Conservation (phyloP, 2,888 invertebrate genomes). For the Schrankia costaestrigalis region DNA sequence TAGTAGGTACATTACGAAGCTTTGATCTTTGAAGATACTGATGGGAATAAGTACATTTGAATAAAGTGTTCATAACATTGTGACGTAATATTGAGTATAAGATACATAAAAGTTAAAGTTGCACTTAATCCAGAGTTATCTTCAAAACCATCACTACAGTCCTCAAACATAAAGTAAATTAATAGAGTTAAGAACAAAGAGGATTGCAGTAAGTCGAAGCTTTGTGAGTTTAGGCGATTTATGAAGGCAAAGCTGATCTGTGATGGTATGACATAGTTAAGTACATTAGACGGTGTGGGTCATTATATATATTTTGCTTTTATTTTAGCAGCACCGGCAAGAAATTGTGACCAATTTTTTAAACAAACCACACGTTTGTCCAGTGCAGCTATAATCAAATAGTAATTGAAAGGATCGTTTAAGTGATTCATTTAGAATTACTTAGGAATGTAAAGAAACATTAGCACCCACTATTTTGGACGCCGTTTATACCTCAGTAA, state of each 20-base stretch:
- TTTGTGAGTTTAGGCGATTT: slow-evolving; percentile 55
- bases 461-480: slow-evolving; percentile 33
- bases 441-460: slow-evolving; percentile 15
- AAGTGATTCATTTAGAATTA: slow-evolving; percentile 18
- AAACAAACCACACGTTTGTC: slow-evolving; percentile 34
- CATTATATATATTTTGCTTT: slow-evolving; percentile 41
- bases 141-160: slow-evolving; percentile 24
- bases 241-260: slow-evolving; percentile 74
- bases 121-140: slow-evolving; percentile 32
- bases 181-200: slow-evolving; percentile 4
- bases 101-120: too few relatives aligned
- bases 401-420: slow-evolving; percentile 22
- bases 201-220: slow-evolving; percentile 42
- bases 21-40: slow-evolving; percentile 26
- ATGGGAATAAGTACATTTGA: slow-evolving; percentile 25
- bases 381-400: slow-evolving; percentile 46
- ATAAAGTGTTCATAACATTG: not conserved
- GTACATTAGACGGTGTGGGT: slow-evolving; percentile 65
- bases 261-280: slow-evolving; percentile 75
- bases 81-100: not conserved
- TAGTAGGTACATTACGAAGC: slow-evolving; percentile 32
- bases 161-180: slow-evolving; percentile 10
- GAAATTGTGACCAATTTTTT: slow-evolving; percentile 42
- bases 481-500: slow-evolving; percentile 43
- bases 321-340: slow-evolving; percentile 37